Evolutionary conservation across 1,140 invertebrate species (phyloP).

Genomic region (Eumaeus atala): DNA sequence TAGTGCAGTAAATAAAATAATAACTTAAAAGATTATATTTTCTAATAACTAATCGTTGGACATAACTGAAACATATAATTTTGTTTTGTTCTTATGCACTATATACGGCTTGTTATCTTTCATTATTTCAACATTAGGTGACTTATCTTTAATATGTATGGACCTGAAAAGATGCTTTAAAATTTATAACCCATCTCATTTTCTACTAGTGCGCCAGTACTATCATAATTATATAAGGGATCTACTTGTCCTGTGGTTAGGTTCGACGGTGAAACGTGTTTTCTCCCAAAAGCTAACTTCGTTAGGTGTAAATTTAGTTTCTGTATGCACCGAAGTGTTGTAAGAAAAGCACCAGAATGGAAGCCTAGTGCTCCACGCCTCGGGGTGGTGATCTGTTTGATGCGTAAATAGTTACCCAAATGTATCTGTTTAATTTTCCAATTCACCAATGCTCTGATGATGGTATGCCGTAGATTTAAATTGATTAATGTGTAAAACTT

Average conservation of each 20-base stretch:
- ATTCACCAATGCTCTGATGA: slow-evolving; percentile 22
- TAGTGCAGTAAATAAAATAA: too few relatives aligned
- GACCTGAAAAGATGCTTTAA: too few relatives aligned
- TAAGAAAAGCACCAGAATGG: slow-evolving; percentile 23
- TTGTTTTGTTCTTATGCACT: too few relatives aligned
- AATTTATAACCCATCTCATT: too few relatives aligned
- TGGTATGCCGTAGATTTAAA: slow-evolving; percentile 21
- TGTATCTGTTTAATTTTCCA: slow-evolving; percentile 25
- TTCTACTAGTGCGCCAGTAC: too few relatives aligned
- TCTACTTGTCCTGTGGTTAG: background rate
- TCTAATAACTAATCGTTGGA: too few relatives aligned
- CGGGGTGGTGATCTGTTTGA: slow-evolving; percentile 16
- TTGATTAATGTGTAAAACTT: slow-evolving; percentile 18
- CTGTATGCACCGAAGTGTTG: slow-evolving; percentile 14
- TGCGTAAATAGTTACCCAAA: slow-evolving; percentile 19
- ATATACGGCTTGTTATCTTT: too few relatives aligned
- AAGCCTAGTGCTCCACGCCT: slow-evolving; percentile 16
- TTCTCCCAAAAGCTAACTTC: background rate
- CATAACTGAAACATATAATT: too few relatives aligned
- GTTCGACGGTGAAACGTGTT: slow-evolving; percentile 2
- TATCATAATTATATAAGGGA: too few relatives aligned
- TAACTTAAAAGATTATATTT: too few relatives aligned
- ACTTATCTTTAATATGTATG: too few relatives aligned
- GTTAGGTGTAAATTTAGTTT: background rate
- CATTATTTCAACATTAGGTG: too few relatives aligned